These are phyloP conservation scores for Orthosia gothica DNA, from an alignment of 2,888 invertebrate species.

Conservation along the genomic window DNA sequence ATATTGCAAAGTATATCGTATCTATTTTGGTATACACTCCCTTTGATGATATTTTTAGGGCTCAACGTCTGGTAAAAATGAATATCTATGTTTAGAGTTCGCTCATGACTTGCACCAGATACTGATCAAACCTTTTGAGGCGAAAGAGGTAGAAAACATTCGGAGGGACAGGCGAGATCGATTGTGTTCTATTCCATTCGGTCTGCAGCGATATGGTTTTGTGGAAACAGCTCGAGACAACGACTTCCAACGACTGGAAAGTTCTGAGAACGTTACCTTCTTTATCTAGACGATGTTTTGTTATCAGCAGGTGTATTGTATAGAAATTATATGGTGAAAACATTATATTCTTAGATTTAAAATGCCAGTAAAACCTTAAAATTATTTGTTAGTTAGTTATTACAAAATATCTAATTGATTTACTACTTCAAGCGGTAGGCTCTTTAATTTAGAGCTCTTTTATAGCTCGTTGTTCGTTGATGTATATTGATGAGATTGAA, in stretches of 20 bases:
- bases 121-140: conserved; percentile 58
- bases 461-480: neutral
- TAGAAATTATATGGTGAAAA: neutral
- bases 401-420: neutral
- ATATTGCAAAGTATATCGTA: conserved; percentile 8
- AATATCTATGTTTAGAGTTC: conserved; percentile 32
- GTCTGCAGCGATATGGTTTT: conserved; percentile 25
- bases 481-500: neutral
- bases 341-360: neutral
- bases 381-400: neutral
- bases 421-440: too few species aligned
- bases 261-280: neutral
- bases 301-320: neutral
- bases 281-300: conserved; percentile 9
- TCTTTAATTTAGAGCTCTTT: neutral
- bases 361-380: neutral
- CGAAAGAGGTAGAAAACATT: conserved; percentile 67
- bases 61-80: conserved; percentile 27
- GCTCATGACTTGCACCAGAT: conserved; percentile 55
- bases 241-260: neutral
- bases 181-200: conserved; percentile 54
- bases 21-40: neutral
- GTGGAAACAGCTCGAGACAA: conserved; percentile 16
- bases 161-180: conserved; percentile 57
- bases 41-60: conserved; percentile 43